These are phyloP conservation scores for Saccopteryx leptura DNA, from an alignment of 2,113 vertebrate species.

Conservation along the genomic window DNA sequence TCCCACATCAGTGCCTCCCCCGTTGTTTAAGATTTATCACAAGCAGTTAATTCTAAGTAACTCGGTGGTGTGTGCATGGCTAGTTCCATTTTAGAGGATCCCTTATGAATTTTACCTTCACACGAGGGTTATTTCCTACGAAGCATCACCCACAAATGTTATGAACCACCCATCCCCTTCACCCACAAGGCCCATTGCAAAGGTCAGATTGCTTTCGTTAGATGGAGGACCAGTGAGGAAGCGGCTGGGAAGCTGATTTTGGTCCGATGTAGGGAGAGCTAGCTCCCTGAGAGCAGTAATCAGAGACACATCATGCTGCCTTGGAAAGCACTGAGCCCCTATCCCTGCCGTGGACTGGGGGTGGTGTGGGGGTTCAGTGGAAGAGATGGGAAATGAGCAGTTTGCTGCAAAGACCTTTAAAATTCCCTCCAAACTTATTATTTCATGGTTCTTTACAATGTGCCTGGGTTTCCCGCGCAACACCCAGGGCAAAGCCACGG, in stretches of 20 bases:
- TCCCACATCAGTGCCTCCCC: constrained; percentile 60
- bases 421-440: not conserved
- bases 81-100: not conserved
- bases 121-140: constrained; percentile 17
- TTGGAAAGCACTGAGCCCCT: not conserved
- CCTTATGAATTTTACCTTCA: constrained; percentile 38
- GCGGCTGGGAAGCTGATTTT: not conserved
- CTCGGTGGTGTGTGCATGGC: not conserved
- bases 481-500: not conserved
- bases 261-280: not conserved
- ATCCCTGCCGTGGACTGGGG: not conserved
- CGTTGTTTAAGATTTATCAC: constrained; percentile 63
- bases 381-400: constrained; percentile 1
- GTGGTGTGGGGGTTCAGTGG: not conserved
- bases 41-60: constrained; percentile 69
- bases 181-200: not conserved
- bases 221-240: not conserved
- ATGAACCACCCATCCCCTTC: not conserved
- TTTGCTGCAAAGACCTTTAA: constrained; percentile 8
- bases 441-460: not conserved
- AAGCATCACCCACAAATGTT: constrained; percentile 8
- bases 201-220: constrained; percentile 43
- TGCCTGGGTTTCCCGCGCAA: not conserved
- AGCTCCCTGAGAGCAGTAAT: not conserved
- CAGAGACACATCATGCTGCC: not conserved